phyloP scores from a whole-genome alignment of 2,113 vertebrate species.

The Taurulus bubalis region DNA sequence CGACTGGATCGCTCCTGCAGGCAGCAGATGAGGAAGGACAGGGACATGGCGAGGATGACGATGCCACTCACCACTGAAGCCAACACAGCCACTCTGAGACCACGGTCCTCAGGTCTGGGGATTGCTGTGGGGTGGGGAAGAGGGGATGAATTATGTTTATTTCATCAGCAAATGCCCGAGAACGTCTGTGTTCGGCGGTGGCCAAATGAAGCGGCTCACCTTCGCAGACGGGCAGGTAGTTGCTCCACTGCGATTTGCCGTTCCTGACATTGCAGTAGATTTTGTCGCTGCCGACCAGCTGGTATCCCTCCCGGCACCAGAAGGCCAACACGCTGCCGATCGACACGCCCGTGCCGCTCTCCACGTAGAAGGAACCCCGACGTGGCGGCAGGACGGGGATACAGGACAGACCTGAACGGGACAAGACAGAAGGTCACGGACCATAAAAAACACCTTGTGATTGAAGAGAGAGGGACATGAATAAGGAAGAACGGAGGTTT shows the following conservation, averaged over 20 bases:
- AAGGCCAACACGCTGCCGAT: conserved; percentile 79
- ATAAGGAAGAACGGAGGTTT: background rate
- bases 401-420: conserved; percentile 74
- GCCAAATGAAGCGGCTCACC: conserved; percentile 51
- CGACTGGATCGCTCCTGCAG: conserved; percentile 78
- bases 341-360: conserved; percentile 74
- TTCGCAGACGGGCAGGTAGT: conserved; percentile 82
- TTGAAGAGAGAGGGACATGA: background rate
- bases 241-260: conserved; percentile 80
- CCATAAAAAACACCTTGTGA: background rate
- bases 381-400: conserved; percentile 74
- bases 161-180: background rate
- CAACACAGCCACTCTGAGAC: conserved; percentile 83
- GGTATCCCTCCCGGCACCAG: conserved; percentile 85
- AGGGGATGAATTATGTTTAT: background rate
- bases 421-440: background rate
- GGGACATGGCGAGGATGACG: conserved; percentile 85
- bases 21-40: conserved; percentile 88
- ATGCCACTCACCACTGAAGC: conserved; percentile 86
- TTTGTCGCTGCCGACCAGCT: conserved; percentile 83
- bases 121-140: conserved; percentile 66
- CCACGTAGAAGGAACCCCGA: conserved; percentile 82
- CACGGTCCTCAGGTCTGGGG: conserved; percentile 77
- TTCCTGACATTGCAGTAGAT: conserved; percentile 73
- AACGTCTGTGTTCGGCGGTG: background rate